Evolutionary conservation across 2,888 invertebrate species (phyloP).

Genomic region (Escarpia spicata): DNA sequence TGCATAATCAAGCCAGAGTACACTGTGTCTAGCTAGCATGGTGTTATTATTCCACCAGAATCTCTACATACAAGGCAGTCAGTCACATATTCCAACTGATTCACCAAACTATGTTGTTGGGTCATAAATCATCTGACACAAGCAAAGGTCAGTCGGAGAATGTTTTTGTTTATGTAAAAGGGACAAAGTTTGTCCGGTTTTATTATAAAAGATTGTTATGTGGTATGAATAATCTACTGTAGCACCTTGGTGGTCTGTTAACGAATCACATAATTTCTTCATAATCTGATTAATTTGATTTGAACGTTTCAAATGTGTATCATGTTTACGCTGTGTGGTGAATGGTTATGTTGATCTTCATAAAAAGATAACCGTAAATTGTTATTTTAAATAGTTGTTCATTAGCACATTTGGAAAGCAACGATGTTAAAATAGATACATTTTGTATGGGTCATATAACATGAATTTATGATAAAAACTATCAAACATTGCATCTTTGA

Average conservation of each 20-base stretch:
- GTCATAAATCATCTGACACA: neutral
- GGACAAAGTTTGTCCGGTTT: neutral
- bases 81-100: neutral
- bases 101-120: neutral
- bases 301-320: neutral
- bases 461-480: neutral
- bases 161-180: neutral
- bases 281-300: neutral
- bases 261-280: neutral
- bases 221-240: neutral
- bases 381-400: neutral
- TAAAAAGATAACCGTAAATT: neutral
- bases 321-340: neutral
- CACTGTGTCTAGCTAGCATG: too few relatives aligned
- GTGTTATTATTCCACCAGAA: neutral
- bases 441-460: neutral
- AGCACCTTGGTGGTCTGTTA: neutral
- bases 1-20: neutral
- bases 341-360: neutral
- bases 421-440: neutral
- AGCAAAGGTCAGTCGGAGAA: neutral
- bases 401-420: neutral
- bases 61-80: neutral
- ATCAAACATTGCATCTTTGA: neutral
- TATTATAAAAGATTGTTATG: neutral